Base-by-base conservation (phyloP, 1,140 invertebrate genomes). In the Drosophila bipectinata region DNA sequence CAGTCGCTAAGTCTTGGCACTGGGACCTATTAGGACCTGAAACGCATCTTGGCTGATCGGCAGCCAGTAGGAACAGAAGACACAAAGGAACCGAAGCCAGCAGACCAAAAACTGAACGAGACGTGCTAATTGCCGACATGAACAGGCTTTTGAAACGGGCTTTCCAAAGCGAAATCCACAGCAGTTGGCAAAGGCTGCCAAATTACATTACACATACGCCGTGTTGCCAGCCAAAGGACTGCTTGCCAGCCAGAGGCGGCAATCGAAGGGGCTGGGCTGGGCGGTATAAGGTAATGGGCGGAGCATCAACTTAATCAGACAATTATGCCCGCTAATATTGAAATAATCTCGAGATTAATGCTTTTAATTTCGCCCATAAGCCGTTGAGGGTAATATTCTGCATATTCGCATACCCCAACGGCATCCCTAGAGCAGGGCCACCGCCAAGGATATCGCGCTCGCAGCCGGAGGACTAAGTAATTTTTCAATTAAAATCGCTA, bases 251-350 rank as follows among this genome's bases (percentile, higher is more conserved):
- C 24, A 30, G 57, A 26, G 12, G 21, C 10, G 9, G 14, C 21
- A 9, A 21, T 24, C 3, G 12, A 30, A 15, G 21, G 57, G n/a
- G 30, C 4, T 24, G 28, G 14, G 39, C 15, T 26, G 26, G n/a
- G 12, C 24, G 55, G 14, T 6, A n/a, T 15, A 28, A 64, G 30
- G 51, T 37, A 68, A 26, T 28, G 47, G 41, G 58, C 58, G 21
- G 30, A 49, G 59, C 56, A 73, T 76, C 62, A 45, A 72, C 82
- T 85, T 85, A 85, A 85, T 85, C 82, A 81, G 82, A 75, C 82
- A 85, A 81, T 87, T 82, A 87, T 85, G 82, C 67, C 32, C 59
- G 74, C 77, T 78, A 82, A 85, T 85, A 82, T 82, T 66, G 61
- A 66, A 82, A 78, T 85, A 87, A 87, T 81, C 82, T 82, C 12